These are phyloP conservation scores for Callorhinus ursinus DNA, from an alignment of 2,113 vertebrate species.

Conservation along the genomic window DNA sequence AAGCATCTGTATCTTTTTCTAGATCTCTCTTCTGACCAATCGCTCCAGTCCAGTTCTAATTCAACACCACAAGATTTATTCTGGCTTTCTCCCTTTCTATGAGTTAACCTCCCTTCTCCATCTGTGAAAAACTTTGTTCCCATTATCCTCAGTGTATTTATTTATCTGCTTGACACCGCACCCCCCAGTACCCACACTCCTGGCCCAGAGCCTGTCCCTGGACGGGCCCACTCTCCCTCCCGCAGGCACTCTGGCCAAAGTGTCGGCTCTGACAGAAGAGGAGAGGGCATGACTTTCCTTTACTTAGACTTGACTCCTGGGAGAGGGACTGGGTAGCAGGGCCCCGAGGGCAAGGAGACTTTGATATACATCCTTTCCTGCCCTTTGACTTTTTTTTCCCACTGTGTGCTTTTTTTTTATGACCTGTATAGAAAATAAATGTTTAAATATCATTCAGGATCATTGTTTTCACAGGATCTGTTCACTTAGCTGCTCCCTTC, in stretches of 20 bases:
- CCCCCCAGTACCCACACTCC: neutral
- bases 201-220: neutral
- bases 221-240: neutral
- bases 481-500: neutral
- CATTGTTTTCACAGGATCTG: neutral
- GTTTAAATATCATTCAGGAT: neutral
- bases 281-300: neutral
- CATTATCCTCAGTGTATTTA: neutral
- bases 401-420: constrained; percentile 14
- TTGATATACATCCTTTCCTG: neutral
- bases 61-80: neutral
- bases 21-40: neutral
- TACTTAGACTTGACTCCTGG: neutral
- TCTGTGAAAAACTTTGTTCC: neutral
- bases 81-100: neutral
- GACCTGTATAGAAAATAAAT: neutral
- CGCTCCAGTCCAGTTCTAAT: neutral
- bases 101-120: neutral
- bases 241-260: neutral
- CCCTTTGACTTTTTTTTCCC: neutral
- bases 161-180: neutral
- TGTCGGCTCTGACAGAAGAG: neutral
- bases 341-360: neutral
- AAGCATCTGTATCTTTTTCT: neutral
- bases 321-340: neutral